Percentiles rank a stretch among this genome's conserved stretches.
phyloP scores from a whole-genome alignment of 2,888 invertebrate species.

The Sarcophaga caerulescens region DNA sequence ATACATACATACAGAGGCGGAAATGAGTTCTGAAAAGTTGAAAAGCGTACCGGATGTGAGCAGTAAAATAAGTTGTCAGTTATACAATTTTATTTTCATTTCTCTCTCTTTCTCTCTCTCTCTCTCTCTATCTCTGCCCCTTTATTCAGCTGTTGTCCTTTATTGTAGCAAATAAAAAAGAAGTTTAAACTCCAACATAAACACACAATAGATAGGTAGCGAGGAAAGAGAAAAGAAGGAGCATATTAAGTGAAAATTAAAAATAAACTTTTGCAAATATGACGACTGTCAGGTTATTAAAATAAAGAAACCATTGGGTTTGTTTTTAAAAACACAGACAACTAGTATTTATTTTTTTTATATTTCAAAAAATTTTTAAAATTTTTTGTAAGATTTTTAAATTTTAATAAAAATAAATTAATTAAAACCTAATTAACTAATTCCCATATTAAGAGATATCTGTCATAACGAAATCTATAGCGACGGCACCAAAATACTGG shows the following conservation, averaged over 20 bases:
- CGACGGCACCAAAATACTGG: too few species aligned
- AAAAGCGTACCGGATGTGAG: constrained; percentile 71
- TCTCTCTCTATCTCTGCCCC: neutral
- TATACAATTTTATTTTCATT: constrained; percentile 53
- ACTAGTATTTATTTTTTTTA: too few species aligned
- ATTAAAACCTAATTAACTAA: too few species aligned
- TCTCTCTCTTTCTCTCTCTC: neutral
- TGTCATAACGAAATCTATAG: too few species aligned
- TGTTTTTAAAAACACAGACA: neutral
- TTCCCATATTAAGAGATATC: too few species aligned
- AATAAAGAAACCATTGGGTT: neutral
- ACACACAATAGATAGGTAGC: neutral
- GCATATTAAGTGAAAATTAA: constrained; percentile 44
- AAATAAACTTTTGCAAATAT: constrained; percentile 32
- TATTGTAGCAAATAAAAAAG: neutral
- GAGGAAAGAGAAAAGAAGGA: constrained; percentile 2
- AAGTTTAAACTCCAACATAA: constrained; percentile 48
- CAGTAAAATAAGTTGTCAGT: constrained; percentile 70
- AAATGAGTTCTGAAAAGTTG: constrained; percentile 77
- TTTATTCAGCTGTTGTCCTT: neutral
- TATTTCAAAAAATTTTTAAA: too few species aligned
- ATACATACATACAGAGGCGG: constrained; percentile 71
- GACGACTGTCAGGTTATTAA: constrained; percentile 9
- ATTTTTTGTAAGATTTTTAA: too few species aligned
- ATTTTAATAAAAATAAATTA: too few species aligned